These are phyloP conservation scores for Apotomis betuletana DNA, from an alignment of 2,888 invertebrate species.

Conservation along the genomic window DNA sequence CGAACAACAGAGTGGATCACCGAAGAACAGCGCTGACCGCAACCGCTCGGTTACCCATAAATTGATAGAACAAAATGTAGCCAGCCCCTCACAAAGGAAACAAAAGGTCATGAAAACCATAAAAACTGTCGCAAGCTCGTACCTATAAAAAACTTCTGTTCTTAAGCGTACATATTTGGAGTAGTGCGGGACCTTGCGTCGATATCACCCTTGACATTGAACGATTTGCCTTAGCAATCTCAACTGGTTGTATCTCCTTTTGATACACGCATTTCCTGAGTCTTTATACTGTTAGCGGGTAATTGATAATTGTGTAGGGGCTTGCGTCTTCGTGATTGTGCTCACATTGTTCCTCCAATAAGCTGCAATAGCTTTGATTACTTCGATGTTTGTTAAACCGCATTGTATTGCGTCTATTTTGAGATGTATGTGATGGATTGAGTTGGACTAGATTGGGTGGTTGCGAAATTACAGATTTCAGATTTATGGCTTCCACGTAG, in stretches of 20 bases:
- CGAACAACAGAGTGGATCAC: too few species aligned
- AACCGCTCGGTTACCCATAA: too few species aligned
- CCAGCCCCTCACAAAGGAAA: too few species aligned
- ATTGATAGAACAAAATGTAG: too few species aligned
- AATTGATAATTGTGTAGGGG: slow-evolving; percentile 26
- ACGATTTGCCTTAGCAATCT: slow-evolving; percentile 47
- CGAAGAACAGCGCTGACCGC: too few species aligned
- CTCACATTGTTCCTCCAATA: slow-evolving; percentile 65
- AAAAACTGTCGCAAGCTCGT: not conserved
- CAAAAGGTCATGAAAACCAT: too few species aligned
- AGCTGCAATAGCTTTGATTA: slow-evolving; percentile 67
- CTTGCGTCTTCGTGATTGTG: slow-evolving; percentile 55
- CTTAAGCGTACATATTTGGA: slow-evolving; percentile 32
- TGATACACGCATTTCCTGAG: slow-evolving; percentile 50
- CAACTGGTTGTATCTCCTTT: slow-evolving; percentile 55
- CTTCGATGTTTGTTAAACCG: slow-evolving; percentile 66
- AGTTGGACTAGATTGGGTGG: not conserved
- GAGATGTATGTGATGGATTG: slow-evolving; percentile 15
- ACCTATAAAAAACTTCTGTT: slow-evolving; percentile 14
- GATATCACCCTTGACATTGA: slow-evolving; percentile 51
- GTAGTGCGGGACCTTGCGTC: slow-evolving; percentile 38
- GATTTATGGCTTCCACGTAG: not conserved
- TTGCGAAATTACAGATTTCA: not conserved
- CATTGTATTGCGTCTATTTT: slow-evolving; percentile 48
- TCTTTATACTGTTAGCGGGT: slow-evolving; percentile 27